Percentiles rank a stretch among this genome's conserved stretches.
Conservation (phyloP, 2,113 vertebrate genomes). For the Lanius ludovicianus region DNA sequence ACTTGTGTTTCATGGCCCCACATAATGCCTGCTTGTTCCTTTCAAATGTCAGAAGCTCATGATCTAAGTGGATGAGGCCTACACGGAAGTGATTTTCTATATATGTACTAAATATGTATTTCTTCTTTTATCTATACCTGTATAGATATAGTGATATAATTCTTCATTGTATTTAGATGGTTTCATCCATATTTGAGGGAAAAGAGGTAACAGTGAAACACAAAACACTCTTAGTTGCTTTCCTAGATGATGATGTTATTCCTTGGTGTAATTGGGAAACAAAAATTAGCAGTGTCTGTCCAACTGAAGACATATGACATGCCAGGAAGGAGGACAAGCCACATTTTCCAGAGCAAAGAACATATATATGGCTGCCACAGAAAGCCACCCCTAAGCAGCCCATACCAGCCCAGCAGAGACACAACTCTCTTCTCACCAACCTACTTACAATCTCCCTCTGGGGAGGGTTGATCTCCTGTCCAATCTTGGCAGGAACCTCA, state of each 20-base stretch:
- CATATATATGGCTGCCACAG: background rate
- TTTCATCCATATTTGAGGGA: background rate
- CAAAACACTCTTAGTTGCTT: background rate
- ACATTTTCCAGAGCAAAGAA: background rate
- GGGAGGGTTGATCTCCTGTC: background rate
- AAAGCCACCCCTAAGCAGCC: background rate
- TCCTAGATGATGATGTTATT: background rate
- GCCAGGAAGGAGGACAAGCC: background rate
- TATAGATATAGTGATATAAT: background rate
- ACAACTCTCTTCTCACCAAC: background rate
- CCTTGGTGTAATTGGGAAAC: background rate
- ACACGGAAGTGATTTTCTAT: background rate
- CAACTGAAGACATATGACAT: background rate
- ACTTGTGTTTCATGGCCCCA: background rate
- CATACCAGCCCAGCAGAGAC: background rate
- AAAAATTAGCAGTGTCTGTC: background rate
- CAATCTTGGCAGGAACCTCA: background rate
- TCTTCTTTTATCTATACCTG: background rate
- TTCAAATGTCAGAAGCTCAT: background rate
- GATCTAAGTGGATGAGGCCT: background rate
- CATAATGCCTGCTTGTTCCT: rapidly evolving
- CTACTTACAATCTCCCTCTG: background rate
- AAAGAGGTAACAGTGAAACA: background rate
- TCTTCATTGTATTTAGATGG: background rate
- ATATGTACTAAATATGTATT: background rate